Base-by-base conservation (phyloP, 2,888 invertebrate genomes). In the Noctuana brunneofusca region DNA sequence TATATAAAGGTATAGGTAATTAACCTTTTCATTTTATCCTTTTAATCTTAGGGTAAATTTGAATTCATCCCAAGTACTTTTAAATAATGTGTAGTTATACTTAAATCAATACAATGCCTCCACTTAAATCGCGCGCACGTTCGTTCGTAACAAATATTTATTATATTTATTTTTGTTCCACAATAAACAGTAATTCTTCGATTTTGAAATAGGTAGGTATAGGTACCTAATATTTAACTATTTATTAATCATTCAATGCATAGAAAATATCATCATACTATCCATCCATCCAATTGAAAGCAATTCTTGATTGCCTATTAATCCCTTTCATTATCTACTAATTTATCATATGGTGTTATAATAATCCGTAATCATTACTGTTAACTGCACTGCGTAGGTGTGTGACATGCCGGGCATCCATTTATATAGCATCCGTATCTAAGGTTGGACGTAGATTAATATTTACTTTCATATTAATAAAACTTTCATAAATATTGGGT, bases 331-430 rank as follows among this genome's bases (percentile, higher is more conserved):
- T 48, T 60, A n/a, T n/a, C n/a, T n/a, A 57, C 53, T 20, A 56
- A 58, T 43, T 66, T 59, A 66, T 66, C 60, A 49, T 50, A 9
- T 54, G 50, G 35, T 41, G 63, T 58, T 66, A 66, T 55, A 55
- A 49, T 55, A 60, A 41, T 41, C 46, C 53, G 32, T 35, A 48
- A 60, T 48, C 54, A 60, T 48, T 48, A 27, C 46, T 53, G 60
- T 55, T 62, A 62, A 65, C 24, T 58, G 55, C 50, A 48, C 20
- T 75, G 73, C 72, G 83, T 79, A 72, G 84, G 84, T 76, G 82
- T 76, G 82, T 73, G 64, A 68, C 69, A 50, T 54, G 58, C 72
- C 76, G 62, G 76, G 76, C 80, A 75, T 68, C 71, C 69, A 72
- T 76, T 75, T 63, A 60, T 55, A 48, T 54, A 46, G 52, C 27